These are phyloP conservation scores for Drosophila sp. DNA, from an alignment of 1,140 invertebrate genomes.

Conservation along the genomic window DNA sequence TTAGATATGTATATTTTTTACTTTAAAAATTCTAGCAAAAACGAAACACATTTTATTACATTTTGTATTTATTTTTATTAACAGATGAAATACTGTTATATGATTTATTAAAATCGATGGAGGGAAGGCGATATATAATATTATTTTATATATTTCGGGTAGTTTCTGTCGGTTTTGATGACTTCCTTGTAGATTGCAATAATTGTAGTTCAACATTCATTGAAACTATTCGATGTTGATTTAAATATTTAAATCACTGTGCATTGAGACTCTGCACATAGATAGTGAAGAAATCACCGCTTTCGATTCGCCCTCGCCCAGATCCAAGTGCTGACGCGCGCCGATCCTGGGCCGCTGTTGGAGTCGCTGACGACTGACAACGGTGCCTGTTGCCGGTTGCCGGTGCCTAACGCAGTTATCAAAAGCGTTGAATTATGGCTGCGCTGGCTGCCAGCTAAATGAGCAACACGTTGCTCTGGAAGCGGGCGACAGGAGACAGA, in stretches of 20 bases:
- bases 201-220: too few relatives aligned
- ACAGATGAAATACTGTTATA: too few relatives aligned
- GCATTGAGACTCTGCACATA: neutral
- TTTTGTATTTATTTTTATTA: too few relatives aligned
- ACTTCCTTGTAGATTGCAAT: too few relatives aligned
- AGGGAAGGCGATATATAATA: too few relatives aligned
- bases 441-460: constrained; percentile 75
- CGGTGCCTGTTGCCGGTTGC: constrained; percentile 6
- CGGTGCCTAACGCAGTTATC: constrained; percentile 77
- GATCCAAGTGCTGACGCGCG: constrained; percentile 71
- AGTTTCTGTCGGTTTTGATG: too few relatives aligned
- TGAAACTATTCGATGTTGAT: neutral
- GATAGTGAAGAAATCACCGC: constrained; percentile 7
- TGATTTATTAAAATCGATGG: too few relatives aligned
- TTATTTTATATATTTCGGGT: too few relatives aligned
- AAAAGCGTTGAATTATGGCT: constrained; percentile 81
- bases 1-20: too few relatives aligned
- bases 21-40: too few relatives aligned
- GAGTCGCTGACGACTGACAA: constrained; percentile 1
- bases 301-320: constrained; percentile 29
- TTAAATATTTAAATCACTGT: constrained; percentile 20
- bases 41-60: too few relatives aligned
- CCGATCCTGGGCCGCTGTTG: constrained; percentile 53
- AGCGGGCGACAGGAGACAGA: constrained; percentile 9
- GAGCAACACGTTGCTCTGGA: constrained; percentile 68